These are phyloP conservation scores for Diachrysia chrysitis DNA, from an alignment of 2,888 invertebrate genomes.

Conservation along the genomic window DNA sequence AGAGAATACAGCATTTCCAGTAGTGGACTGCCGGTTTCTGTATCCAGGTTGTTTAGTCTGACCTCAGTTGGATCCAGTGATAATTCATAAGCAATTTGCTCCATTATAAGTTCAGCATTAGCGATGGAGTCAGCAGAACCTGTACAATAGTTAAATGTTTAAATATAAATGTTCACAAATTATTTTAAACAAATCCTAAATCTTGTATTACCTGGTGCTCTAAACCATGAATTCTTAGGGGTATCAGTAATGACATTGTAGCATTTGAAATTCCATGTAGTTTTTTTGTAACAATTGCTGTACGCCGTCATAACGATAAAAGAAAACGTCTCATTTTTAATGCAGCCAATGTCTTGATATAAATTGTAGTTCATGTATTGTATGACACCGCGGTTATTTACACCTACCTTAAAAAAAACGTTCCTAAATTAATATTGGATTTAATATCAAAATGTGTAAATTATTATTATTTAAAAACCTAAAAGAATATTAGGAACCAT, in stretches of 20 bases:
- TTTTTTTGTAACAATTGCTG: slow-evolving; percentile 69
- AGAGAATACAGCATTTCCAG: slow-evolving; percentile 86
- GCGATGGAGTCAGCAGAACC: slow-evolving; percentile 87
- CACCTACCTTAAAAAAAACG: slow-evolving; percentile 61
- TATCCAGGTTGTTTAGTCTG: slow-evolving; percentile 84
- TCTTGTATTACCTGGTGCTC: slow-evolving; percentile 68
- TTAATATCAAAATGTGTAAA: too few species aligned
- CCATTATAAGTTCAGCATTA: slow-evolving; percentile 90
- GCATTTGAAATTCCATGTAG: slow-evolving; percentile 67
- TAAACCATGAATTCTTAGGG: slow-evolving; percentile 71
- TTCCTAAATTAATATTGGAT: neutral
- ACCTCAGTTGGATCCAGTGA: slow-evolving; percentile 89
- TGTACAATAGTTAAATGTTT: slow-evolving; percentile 51
- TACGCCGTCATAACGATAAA: slow-evolving; percentile 44
- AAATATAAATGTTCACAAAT: neutral
- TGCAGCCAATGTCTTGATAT: slow-evolving; percentile 84
- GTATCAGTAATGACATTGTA: slow-evolving; percentile 70
- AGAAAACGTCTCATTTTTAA: slow-evolving; percentile 63
- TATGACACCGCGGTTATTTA: slow-evolving; percentile 82
- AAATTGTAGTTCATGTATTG: slow-evolving; percentile 84
- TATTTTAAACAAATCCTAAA: neutral
- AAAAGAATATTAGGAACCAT: too few species aligned
- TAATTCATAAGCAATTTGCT: slow-evolving; percentile 88
- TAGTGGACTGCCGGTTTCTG: slow-evolving; percentile 62
- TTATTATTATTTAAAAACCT: too few species aligned